phyloP scores from a whole-genome alignment of 2,797 vertebrate species.

The Onychomys leucogaster region DNA sequence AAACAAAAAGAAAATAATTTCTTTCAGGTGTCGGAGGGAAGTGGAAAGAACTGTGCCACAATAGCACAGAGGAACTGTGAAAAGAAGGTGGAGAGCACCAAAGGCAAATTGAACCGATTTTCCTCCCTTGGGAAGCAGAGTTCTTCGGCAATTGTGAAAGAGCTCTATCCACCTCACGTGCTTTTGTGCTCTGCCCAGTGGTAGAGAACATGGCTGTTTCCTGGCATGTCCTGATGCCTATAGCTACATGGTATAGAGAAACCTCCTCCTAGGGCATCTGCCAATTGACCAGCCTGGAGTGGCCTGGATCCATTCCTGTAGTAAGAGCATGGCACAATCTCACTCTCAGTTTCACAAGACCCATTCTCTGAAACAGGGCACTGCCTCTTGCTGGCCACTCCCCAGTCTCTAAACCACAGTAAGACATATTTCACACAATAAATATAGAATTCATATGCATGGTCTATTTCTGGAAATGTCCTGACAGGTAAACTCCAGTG shows the following conservation, averaged over 20 bases:
- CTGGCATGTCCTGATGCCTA: not conserved
- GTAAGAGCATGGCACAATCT: not conserved
- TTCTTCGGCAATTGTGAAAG: not conserved
- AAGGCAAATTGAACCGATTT: slow-evolving; percentile 5
- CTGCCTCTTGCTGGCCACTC: not conserved
- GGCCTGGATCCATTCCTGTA: not conserved
- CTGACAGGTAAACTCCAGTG: slow-evolving; percentile 26
- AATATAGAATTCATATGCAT: slow-evolving; percentile 32
- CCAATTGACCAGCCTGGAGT: not conserved
- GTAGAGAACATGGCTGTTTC: not conserved
- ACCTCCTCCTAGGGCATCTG: not conserved
- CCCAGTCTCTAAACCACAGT: not conserved
- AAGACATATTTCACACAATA: not conserved
- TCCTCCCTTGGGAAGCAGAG: not conserved
- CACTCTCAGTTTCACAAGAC: not conserved
- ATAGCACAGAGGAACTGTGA: not conserved
- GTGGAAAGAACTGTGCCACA: not conserved
- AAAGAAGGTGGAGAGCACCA: not conserved
- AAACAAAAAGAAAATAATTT: not conserved
- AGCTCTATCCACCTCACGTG: not conserved
- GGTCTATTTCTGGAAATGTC: slow-evolving; percentile 15
- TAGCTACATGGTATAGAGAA: not conserved
- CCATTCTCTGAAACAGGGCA: not conserved
- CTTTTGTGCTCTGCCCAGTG: not conserved
- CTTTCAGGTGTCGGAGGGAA: not conserved